Evolutionary conservation across 2,888 invertebrate species (phyloP).

Genomic region (Campoplex capitator): DNA sequence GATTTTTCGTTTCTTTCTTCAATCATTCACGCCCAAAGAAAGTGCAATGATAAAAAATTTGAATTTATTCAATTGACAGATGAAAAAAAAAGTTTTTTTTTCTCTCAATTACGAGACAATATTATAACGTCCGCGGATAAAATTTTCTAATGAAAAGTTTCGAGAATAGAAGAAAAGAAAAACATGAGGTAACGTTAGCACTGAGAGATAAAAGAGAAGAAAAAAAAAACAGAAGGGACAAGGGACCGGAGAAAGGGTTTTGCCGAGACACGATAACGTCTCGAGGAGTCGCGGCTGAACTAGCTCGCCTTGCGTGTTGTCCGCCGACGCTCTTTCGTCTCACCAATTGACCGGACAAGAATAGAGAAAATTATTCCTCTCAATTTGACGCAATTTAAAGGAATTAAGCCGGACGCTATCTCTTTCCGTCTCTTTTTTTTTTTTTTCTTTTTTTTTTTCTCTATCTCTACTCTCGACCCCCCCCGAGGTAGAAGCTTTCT

Average conservation of each 20-base stretch:
- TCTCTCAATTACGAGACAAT: background rate
- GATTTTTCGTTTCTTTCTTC: too few relatives aligned
- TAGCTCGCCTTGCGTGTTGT: conserved; percentile 53
- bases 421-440: conserved; percentile 42
- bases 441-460: conserved; percentile 37
- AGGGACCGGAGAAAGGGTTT: background rate
- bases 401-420: conserved; percentile 77
- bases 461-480: background rate
- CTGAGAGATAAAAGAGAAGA: background rate
- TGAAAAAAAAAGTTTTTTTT: background rate
- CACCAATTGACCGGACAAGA: conserved; percentile 80
- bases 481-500: conserved; percentile 34
- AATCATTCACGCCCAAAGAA: background rate
- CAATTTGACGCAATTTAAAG: conserved; percentile 82
- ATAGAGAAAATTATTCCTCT: conserved; percentile 82
- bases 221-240: background rate
- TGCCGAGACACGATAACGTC: conserved; percentile 37
- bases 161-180: background rate
- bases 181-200: background rate
- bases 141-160: background rate
- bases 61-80: background rate
- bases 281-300: conserved; percentile 28
- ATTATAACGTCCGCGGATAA: background rate
- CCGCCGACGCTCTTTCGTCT: conserved; percentile 69
- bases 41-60: background rate